Percentiles rank a stretch among this genome's conserved stretches.
Evolutionary conservation across 2,888 invertebrate genomes (phyloP).

Genomic region (Cyrtodaria siliqua): DNA sequence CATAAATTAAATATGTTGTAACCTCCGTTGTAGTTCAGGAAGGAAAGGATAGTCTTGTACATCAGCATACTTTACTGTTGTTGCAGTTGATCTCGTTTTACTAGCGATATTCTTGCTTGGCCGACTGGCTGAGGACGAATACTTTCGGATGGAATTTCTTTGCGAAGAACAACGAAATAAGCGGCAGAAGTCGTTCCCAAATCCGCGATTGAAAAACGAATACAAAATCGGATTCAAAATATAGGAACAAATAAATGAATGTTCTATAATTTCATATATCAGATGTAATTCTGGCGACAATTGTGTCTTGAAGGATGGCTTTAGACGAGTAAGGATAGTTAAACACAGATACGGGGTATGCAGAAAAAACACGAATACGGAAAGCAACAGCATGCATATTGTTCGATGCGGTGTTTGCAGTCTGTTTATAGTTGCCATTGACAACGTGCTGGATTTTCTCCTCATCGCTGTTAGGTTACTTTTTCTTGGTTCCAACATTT

Average conservation of each 20-base stretch:
- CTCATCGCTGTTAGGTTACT: too few relatives aligned
- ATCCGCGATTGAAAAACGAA: constrained; percentile 37
- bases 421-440: too few relatives aligned
- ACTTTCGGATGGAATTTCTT: background rate
- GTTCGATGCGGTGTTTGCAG: constrained; percentile 4
- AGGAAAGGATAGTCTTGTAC: too few relatives aligned
- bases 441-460: too few relatives aligned
- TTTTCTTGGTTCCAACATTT: too few relatives aligned
- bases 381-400: constrained; percentile 11
- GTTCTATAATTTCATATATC: constrained; percentile 3
- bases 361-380: constrained; percentile 28
- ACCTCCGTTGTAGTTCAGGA: too few relatives aligned
- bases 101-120: too few relatives aligned
- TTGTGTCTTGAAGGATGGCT: background rate
- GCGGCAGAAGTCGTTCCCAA: constrained; percentile 20
- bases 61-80: too few relatives aligned
- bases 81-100: too few relatives aligned
- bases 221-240: constrained; percentile 47
- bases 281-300: background rate
- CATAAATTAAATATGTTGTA: too few relatives aligned
- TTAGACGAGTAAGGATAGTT: constrained; percentile 9
- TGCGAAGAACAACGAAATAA: constrained; percentile 7
- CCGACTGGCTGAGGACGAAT: background rate
- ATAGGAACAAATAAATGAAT: constrained; percentile 37
- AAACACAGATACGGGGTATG: constrained; percentile 29